These are phyloP conservation scores for Ochropacha duplaris DNA, from an alignment of 2,888 invertebrate species.

Conservation along the genomic window DNA sequence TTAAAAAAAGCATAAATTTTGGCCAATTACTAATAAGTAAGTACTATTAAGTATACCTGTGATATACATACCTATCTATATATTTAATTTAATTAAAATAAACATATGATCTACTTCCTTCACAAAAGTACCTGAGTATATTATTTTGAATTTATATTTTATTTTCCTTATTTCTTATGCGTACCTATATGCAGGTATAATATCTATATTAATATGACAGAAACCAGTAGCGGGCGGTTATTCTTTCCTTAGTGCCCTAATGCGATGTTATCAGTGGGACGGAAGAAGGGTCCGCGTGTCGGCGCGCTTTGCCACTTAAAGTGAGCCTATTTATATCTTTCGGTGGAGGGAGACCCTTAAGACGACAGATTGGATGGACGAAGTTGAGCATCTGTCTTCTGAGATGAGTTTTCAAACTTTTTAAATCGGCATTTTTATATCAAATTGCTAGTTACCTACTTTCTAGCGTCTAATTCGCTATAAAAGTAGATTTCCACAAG, in stretches of 20 bases:
- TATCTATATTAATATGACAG: constrained; percentile 55
- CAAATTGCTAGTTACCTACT: neutral
- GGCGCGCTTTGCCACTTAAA: constrained; percentile 79
- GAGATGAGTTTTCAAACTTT: constrained; percentile 1
- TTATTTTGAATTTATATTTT: no score
- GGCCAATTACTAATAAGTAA: no score
- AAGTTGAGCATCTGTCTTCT: constrained; percentile 60
- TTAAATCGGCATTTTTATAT: neutral
- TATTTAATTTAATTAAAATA: no score
- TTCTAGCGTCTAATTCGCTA: neutral
- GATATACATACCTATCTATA: no score
- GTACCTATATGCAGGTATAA: no score
- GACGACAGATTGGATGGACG: constrained; percentile 57
- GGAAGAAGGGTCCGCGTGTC: constrained; percentile 64
- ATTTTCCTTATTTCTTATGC: no score
- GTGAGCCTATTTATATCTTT: constrained; percentile 75
- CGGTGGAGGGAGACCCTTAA: constrained; percentile 45
- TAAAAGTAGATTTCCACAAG: neutral
- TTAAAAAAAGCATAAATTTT: no score
- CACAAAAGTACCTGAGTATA: no score
- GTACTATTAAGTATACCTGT: no score
- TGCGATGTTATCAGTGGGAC: constrained; percentile 73
- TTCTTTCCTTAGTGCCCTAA: constrained; percentile 69
- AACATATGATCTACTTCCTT: no score
- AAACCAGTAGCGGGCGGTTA: constrained; percentile 73